These are phyloP conservation scores for Triplophysa tibetana DNA, from an alignment of 2,113 vertebrate genomes.

Conservation along the genomic window DNA sequence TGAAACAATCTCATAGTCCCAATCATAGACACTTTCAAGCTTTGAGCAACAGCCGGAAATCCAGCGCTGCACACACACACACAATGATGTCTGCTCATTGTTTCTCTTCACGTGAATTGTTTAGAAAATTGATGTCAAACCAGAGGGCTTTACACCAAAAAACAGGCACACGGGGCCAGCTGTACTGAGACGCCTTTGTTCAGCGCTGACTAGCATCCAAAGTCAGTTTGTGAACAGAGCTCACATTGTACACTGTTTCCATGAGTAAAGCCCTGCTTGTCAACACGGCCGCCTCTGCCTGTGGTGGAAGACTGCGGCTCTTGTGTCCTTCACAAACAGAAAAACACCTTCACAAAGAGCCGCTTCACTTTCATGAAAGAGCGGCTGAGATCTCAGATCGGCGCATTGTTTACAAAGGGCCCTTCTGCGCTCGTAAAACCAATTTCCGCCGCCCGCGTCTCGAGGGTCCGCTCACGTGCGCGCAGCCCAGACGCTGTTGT, in stretches of 20 bases:
- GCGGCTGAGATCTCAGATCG: constrained; percentile 67
- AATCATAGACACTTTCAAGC: no score
- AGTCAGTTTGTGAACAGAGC: constrained; percentile 78
- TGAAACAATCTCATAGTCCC: not conserved
- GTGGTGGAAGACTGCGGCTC: constrained; percentile 69
- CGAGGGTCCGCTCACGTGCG: constrained; percentile 26
- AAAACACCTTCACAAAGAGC: constrained; percentile 64
- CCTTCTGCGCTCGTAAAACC: constrained; percentile 66
- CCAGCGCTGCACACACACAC: no score
- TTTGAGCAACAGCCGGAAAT: no score
- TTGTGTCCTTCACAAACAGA: constrained; percentile 62
- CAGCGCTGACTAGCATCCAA: constrained; percentile 77
- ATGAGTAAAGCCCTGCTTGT: constrained; percentile 80
- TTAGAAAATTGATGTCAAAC: constrained; percentile 72
- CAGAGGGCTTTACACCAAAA: constrained; percentile 68
- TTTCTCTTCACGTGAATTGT: constrained; percentile 45
- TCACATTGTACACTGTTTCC: constrained; percentile 79
- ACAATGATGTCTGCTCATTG: not conserved
- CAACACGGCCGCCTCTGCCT: constrained; percentile 80
- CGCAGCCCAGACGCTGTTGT: constrained; percentile 49
- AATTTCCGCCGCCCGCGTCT: constrained; percentile 65
- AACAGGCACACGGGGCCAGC: constrained; percentile 65
- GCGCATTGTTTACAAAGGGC: constrained; percentile 69
- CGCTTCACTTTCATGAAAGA: constrained; percentile 72
- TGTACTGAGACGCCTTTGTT: constrained; percentile 81